phyloP scores from a whole-genome alignment of 1,140 invertebrate genomes.

The Littorina saxatilis region DNA sequence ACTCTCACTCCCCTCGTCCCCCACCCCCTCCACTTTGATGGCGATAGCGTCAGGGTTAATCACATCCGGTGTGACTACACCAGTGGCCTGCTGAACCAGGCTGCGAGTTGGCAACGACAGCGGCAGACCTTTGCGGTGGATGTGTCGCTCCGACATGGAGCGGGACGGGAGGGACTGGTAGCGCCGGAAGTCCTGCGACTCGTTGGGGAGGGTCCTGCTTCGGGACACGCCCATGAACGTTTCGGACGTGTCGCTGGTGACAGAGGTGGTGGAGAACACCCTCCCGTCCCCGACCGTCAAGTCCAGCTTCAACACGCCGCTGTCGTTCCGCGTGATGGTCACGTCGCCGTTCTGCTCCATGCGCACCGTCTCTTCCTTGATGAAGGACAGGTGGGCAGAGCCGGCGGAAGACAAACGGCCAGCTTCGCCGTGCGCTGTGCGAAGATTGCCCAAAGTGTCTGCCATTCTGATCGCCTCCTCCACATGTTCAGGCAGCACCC shows the following conservation, averaged over 20 bases:
- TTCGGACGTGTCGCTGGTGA: constrained; percentile 20
- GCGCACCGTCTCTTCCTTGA: constrained; percentile 42
- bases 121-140: background rate
- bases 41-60: background rate
- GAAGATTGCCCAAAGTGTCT: constrained; percentile 16
- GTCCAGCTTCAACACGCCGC: background rate
- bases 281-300: background rate
- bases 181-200: constrained; percentile 29
- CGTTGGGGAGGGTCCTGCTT: constrained; percentile 35
- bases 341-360: constrained; percentile 2
- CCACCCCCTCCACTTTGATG: constrained; percentile 10
- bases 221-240: constrained; percentile 20
- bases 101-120: constrained; percentile 12
- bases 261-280: background rate
- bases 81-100: background rate
- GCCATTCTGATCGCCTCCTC: constrained; percentile 50
- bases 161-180: constrained; percentile 33
- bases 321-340: background rate
- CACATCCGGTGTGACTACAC: background rate
- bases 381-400: constrained; percentile 42
- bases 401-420: constrained; percentile 27
- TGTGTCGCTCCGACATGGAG: constrained; percentile 40
- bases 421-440: constrained; percentile 34
- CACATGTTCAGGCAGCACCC: constrained; percentile 39
- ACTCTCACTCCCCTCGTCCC: background rate